Conservation (phyloP, 2,888 invertebrate genomes). For the Leptinotarsa haldemani region DNA sequence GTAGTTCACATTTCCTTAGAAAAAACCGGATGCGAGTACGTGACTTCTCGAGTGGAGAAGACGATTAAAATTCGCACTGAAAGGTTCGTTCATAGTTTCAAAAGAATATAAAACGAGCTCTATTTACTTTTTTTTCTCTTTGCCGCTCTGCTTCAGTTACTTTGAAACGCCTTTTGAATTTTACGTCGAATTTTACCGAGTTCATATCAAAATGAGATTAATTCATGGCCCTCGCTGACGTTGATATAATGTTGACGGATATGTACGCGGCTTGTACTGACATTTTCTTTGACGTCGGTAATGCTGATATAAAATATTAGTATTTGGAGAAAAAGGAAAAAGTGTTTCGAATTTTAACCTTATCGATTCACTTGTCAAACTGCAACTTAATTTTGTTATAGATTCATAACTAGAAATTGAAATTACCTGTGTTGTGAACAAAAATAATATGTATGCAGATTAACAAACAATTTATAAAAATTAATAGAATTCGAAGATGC, state of each 20-base stretch:
- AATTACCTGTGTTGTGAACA: too few relatives aligned
- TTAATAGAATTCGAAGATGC: too few relatives aligned
- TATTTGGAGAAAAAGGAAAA: neutral
- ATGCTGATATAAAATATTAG: neutral
- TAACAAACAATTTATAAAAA: too few relatives aligned
- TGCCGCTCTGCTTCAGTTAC: slow-evolving; percentile 11
- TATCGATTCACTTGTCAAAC: too few relatives aligned
- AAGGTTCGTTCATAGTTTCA: slow-evolving; percentile 17
- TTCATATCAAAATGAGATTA: slow-evolving; percentile 26
- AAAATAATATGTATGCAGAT: too few relatives aligned
- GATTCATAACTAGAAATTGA: too few relatives aligned
- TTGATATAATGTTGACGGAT: slow-evolving; percentile 18
- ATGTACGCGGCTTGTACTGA: neutral
- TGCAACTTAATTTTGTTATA: too few relatives aligned
- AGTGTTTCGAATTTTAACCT: too few relatives aligned
- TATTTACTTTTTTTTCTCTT: slow-evolving; percentile 18
- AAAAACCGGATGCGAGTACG: slow-evolving; percentile 21
- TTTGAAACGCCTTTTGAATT: slow-evolving; percentile 27
- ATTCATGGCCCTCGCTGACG: slow-evolving; percentile 16
- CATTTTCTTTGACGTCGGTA: neutral
- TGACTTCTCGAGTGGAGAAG: slow-evolving; percentile 21
- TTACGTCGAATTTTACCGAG: slow-evolving; percentile 21
- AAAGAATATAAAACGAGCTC: slow-evolving; percentile 28
- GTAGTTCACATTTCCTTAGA: slow-evolving; percentile 8
- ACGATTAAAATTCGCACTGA: slow-evolving; percentile 26